Base-by-base conservation (phyloP, 1,140 invertebrate genomes). In the Drosophila pseudoananassae region DNA sequence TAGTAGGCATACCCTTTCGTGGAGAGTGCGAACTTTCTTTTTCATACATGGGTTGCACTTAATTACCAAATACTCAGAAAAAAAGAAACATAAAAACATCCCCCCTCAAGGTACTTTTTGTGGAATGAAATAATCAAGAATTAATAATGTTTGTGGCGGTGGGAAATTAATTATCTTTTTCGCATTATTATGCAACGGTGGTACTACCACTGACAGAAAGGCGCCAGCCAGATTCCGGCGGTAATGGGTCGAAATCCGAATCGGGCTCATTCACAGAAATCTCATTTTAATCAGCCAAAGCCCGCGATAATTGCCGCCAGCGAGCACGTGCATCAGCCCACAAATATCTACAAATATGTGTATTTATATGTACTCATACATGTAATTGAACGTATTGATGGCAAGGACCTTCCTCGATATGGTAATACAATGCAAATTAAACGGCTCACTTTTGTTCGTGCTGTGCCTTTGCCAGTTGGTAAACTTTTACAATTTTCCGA, bases 91-190 rank as follows among this genome's bases (percentile, higher is more conserved):
- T 12, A 36, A 36, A 63, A n/a, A 8, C 10, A 12, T 17, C 12
- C 8, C 45, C 8, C 7, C n/a, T 63, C 1, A 8, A 7, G 27
- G 45, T 12, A 2, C 65, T 70, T 51, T 36, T 47, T 74, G 47
- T 47, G 58, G 47, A 64, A 65, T 72, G 63, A 72, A 83, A 76
- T 72, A 56, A 83, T 80, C 46, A 76, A 56, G 56, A 76, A 76
- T 83, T 84, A 83, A 84, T 83, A 47, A 71, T 57, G 59, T 61
- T 60, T 74, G 80, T 58, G 12, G 45, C 52, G 15, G 51, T 43
- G 58, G 40, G 63, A 58, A 65, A 65, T 65, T 70, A 79, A 79
- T 61, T 73, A 53, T 20, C 47, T 25, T 63, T 73, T 51, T 25
- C 8, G 17, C 60, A 68, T 59, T 31, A 31, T 55, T 73, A 73